Conservation (phyloP, 2,113 vertebrate genomes). For the Microtus ochrogaster region DNA sequence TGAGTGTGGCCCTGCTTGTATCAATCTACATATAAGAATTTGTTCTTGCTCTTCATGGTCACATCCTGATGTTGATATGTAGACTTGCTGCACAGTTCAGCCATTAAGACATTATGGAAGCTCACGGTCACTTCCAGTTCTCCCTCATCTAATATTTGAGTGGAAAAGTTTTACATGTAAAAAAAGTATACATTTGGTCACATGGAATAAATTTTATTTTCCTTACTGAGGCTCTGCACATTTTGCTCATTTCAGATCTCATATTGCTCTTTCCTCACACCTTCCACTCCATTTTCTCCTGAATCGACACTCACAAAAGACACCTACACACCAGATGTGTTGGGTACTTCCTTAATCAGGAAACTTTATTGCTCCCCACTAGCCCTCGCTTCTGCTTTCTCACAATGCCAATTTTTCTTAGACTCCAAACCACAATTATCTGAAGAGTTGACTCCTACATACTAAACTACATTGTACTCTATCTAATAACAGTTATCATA, state of each 20-base stretch:
- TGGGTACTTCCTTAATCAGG: too few species aligned
- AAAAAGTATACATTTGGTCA: neutral
- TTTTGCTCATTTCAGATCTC: neutral
- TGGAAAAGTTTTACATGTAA: neutral
- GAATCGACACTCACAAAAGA: neutral
- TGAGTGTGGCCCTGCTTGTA: neutral
- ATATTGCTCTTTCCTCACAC: neutral
- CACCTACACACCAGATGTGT: neutral
- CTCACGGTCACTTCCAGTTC: neutral
- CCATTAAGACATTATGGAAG: slow-evolving; percentile 6
- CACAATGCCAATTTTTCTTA: neutral
- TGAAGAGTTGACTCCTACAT: neutral
- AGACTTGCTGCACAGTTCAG: fast-evolving
- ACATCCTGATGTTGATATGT: neutral
- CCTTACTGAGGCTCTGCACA: neutral
- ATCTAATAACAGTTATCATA: neutral
- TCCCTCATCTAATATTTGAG: neutral
- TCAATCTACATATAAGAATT: neutral
- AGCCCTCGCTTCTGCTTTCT: neutral
- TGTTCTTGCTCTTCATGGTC: neutral
- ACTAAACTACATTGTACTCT: neutral
- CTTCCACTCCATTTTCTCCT: neutral
- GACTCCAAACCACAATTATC: neutral
- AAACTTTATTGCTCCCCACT: neutral
- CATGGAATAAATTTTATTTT: neutral